Evolutionary conservation across 2,797 vertebrate species (phyloP).

Genomic region (Scleropages formosus): DNA sequence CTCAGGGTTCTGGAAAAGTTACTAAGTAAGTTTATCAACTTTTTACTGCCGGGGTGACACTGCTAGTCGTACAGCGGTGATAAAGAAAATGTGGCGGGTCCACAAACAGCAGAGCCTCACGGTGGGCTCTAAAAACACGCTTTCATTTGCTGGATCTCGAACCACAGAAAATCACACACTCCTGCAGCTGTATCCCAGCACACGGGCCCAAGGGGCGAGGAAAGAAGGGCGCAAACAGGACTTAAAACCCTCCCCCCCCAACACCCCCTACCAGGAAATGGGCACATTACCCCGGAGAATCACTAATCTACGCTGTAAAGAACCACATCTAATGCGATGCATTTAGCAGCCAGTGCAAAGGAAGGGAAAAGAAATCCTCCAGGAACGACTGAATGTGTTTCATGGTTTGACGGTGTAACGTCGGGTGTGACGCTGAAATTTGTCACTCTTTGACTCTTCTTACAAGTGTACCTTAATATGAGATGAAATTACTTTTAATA

Average conservation of each 20-base stretch:
- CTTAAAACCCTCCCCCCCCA: background rate
- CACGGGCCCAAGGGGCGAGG: background rate
- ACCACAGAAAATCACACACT: too few species aligned
- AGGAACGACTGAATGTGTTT: background rate
- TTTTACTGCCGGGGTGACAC: background rate
- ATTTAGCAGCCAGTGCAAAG: background rate
- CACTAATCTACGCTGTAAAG: background rate
- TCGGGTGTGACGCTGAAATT: too few species aligned
- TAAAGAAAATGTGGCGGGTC: conserved; percentile 16
- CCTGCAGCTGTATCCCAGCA: background rate
- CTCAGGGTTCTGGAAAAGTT: background rate
- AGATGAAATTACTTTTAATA: too few species aligned
- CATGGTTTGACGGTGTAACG: background rate
- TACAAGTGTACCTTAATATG: too few species aligned
- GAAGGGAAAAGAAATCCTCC: background rate
- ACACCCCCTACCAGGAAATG: background rate
- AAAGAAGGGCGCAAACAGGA: background rate
- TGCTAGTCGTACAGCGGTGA: background rate
- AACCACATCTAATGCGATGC: background rate
- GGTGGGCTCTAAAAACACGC: conserved; percentile 13
- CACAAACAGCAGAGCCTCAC: background rate
- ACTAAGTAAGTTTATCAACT: conserved; percentile 1
- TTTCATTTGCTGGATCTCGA: conserved; percentile 20
- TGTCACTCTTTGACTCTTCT: too few species aligned
- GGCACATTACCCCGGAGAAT: background rate